These are phyloP conservation scores for Gasterosteus nipponicus DNA, from an alignment of 2,113 vertebrate genomes.

Conservation along the genomic window DNA sequence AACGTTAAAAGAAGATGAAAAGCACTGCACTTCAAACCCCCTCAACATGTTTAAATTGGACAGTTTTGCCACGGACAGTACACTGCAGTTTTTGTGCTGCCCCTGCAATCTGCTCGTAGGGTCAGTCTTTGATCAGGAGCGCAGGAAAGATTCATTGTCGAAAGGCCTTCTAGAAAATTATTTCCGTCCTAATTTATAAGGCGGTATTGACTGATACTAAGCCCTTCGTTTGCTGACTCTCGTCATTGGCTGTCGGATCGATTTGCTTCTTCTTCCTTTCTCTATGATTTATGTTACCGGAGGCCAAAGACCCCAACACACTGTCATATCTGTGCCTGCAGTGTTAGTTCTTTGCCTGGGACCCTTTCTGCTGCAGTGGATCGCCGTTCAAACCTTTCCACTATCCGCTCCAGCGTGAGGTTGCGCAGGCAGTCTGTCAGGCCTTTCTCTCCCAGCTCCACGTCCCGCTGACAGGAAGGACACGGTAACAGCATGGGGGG, in stretches of 20 bases:
- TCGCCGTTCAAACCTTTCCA: slow-evolving; percentile 84
- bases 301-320: neutral
- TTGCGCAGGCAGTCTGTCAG: slow-evolving; percentile 92
- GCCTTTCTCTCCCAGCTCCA: slow-evolving; percentile 92
- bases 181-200: slow-evolving; percentile 61
- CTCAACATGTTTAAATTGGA: neutral
- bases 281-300: neutral
- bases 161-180: slow-evolving; percentile 54
- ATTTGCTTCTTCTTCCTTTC: neutral
- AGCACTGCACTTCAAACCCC: neutral
- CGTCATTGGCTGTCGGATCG: slow-evolving; percentile 5
- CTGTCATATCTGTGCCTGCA: neutral
- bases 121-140: slow-evolving; percentile 34
- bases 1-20: neutral
- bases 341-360: neutral
- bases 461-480: slow-evolving; percentile 89
- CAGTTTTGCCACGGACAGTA: neutral
- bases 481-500: slow-evolving; percentile 90
- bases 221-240: neutral
- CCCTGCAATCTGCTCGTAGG: slow-evolving; percentile 24
- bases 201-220: slow-evolving; percentile 44
- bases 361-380: neutral
- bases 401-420: slow-evolving; percentile 94
- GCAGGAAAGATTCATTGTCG: slow-evolving; percentile 46
- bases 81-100: slow-evolving; percentile 40